These are phyloP conservation scores for Acarapis woodi DNA, from an alignment of 1,140 invertebrate species.

Conservation along the genomic window DNA sequence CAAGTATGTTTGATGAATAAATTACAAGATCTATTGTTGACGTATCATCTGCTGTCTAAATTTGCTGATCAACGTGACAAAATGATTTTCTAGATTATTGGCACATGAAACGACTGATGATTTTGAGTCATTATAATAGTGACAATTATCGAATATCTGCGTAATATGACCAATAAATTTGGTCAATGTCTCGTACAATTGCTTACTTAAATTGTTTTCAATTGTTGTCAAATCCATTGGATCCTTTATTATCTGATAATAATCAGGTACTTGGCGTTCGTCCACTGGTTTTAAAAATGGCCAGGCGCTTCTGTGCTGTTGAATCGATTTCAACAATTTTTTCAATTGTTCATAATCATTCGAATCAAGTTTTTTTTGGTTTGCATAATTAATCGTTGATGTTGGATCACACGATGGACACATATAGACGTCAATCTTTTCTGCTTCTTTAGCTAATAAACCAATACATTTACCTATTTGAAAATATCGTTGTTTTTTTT, in stretches of 20 bases:
- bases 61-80: conserved; percentile 33
- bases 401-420: conserved; percentile 80
- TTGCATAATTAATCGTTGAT: conserved; percentile 54
- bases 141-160: conserved; percentile 92
- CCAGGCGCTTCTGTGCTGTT: conserved; percentile 72
- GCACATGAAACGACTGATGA: conserved; percentile 84
- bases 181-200: conserved; percentile 51
- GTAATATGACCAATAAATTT: conserved; percentile 92
- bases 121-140: conserved; percentile 80
- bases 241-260: conserved; percentile 89
- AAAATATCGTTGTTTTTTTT: no score
- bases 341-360: conserved; percentile 55
- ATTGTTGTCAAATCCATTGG: conserved; percentile 91
- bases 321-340: conserved; percentile 40
- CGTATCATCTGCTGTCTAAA: conserved; percentile 17
- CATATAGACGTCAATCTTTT: conserved; percentile 78
- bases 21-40: no score
- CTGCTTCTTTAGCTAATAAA: conserved; percentile 69
- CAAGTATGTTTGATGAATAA: no score
- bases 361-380: conserved; percentile 49
- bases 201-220: conserved; percentile 51
- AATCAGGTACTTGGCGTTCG: conserved; percentile 73
- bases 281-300: conserved; percentile 90
- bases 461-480: conserved; percentile 82
- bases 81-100: conserved; percentile 72